A percentile compares a stretch with the other conserved stretches of the same genome.
phyloP scores from a whole-genome alignment of 2,888 invertebrate genomes.

The Xestoiulus laeticollis region DNA sequence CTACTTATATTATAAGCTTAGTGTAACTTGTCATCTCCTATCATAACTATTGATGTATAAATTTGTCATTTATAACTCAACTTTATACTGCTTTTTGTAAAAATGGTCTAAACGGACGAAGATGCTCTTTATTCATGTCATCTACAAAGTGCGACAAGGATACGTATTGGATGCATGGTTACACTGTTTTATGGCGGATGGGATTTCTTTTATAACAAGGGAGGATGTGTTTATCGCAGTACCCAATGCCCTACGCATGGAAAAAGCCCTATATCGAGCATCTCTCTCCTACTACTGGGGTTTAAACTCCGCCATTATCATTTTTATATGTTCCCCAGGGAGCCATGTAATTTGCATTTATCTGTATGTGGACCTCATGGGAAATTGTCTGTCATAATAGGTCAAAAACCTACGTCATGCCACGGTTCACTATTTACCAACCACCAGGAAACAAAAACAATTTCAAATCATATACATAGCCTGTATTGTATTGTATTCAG shows the following conservation, averaged over 20 bases:
- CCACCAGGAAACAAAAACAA: neutral
- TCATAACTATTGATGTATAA: too few relatives aligned
- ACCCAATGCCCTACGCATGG: neutral
- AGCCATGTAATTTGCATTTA: neutral
- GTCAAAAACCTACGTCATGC: neutral
- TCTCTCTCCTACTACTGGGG: neutral
- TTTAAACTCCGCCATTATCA: neutral
- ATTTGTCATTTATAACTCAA: neutral
- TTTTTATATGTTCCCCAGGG: neutral
- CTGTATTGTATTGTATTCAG: too few relatives aligned
- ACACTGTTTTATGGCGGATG: neutral
- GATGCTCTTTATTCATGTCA: neutral
- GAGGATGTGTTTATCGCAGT: conserved; percentile 35
- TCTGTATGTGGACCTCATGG: neutral
- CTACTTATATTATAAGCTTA: too few relatives aligned
- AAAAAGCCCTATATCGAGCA: neutral
- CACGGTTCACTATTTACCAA: neutral
- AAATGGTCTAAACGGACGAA: neutral
- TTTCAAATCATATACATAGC: too few relatives aligned
- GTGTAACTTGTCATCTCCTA: too few relatives aligned
- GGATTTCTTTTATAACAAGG: conserved; percentile 3
- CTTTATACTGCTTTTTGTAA: neutral
- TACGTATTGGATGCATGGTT: neutral
- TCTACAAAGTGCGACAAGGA: neutral
- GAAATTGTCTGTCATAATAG: neutral